These are phyloP conservation scores for Sebastes aleutianus DNA, from an alignment of 2,797 vertebrate species.

Conservation along the genomic window DNA sequence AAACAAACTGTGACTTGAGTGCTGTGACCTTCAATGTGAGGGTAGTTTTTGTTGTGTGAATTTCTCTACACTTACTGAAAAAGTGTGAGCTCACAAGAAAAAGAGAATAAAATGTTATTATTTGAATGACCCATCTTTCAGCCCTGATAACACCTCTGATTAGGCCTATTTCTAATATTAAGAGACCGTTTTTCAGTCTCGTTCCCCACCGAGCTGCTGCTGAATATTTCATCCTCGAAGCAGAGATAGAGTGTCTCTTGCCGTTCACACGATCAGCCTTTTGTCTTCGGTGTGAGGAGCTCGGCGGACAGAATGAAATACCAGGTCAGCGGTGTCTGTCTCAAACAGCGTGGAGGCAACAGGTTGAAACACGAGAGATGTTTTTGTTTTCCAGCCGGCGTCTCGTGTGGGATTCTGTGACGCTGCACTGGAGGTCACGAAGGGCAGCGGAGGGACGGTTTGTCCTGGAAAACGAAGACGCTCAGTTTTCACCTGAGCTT, in stretches of 20 bases:
- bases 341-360: constrained; percentile 2
- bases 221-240: constrained; percentile 74
- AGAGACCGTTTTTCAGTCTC: constrained; percentile 6
- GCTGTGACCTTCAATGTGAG: background rate
- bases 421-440: constrained; percentile 3
- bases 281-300: constrained; percentile 36
- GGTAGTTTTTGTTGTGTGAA: background rate
- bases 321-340: constrained; percentile 39
- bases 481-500: constrained; percentile 49
- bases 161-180: constrained; percentile 2
- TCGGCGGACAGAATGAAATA: constrained; percentile 26
- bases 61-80: background rate
- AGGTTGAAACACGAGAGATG: constrained; percentile 47
- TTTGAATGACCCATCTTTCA: background rate
- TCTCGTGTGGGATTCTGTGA: constrained; percentile 31
- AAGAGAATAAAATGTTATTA: background rate
- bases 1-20: background rate
- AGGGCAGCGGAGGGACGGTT: constrained; percentile 14
- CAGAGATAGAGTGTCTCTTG: constrained; percentile 49
- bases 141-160: background rate
- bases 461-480: constrained; percentile 53
- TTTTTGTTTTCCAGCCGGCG: constrained; percentile 35
- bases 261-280: constrained; percentile 48
- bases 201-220: constrained; percentile 9
- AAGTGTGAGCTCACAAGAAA: background rate